Percentiles rank a stretch among this genome's conserved stretches.
Evolutionary conservation across 2,888 invertebrate genomes (phyloP).

Genomic region (Candidula unifasciata): DNA sequence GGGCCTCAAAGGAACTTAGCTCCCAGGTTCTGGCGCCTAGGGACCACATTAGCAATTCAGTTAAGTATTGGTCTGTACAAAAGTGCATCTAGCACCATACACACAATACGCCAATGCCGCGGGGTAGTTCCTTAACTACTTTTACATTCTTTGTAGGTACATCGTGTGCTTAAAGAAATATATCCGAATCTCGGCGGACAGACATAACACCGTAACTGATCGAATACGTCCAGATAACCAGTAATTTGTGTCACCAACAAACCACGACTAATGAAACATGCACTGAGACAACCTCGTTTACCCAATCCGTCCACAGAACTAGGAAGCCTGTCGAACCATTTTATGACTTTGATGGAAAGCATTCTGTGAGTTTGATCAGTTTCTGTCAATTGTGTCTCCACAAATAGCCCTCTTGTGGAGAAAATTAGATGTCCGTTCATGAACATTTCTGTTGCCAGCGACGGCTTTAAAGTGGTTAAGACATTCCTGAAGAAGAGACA

Average conservation of each 20-base stretch:
- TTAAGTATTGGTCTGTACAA: too few species aligned
- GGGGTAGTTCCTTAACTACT: too few species aligned
- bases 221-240: too few species aligned
- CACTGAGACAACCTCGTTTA: slow-evolving; percentile 5
- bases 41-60: too few species aligned
- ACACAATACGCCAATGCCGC: too few species aligned
- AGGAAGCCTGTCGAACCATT: slow-evolving; percentile 37
- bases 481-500: not conserved
- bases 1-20: too few species aligned
- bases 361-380: not conserved
- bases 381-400: slow-evolving; percentile 30
- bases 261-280: slow-evolving; percentile 33
- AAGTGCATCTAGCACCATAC: too few species aligned
- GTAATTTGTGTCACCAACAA: not conserved
- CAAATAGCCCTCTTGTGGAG: not conserved
- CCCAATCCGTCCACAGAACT: not conserved
- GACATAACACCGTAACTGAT: too few species aligned
- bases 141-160: too few species aligned
- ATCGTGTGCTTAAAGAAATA: too few species aligned
- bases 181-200: too few species aligned
- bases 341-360: not conserved
- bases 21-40: too few species aligned
- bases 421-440: not conserved
- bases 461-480: not conserved
- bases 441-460: not conserved